phyloP scores from a whole-genome alignment of 2,113 vertebrate species.

The Dicaeum eximium region DNA sequence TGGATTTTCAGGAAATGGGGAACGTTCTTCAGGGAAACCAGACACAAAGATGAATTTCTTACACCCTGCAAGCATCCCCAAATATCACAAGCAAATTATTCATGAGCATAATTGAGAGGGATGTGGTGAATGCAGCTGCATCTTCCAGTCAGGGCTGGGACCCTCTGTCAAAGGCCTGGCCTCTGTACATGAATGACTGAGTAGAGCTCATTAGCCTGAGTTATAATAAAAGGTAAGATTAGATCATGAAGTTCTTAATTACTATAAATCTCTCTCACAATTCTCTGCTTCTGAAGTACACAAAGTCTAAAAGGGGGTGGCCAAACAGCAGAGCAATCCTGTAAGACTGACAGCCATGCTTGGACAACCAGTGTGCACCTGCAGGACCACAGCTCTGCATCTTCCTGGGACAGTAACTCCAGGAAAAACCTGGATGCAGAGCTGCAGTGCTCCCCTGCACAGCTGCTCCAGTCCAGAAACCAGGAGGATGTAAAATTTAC shows the following conservation, averaged over 20 bases:
- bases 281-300: not conserved
- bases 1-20: not conserved
- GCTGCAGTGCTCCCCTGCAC: not conserved
- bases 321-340: not conserved
- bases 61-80: not conserved
- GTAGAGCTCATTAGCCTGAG: not conserved
- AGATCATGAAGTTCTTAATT: not conserved
- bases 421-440: not conserved
- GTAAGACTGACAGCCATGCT: not conserved
- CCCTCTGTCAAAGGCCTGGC: not conserved
- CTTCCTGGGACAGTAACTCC: not conserved
- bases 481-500: not conserved
- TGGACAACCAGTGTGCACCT: not conserved
- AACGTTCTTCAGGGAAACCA: not conserved
- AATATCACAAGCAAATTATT: conserved; percentile 3
- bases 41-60: not conserved
- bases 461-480: not conserved
- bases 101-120: not conserved
- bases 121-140: not conserved
- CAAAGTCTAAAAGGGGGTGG: not conserved
- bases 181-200: not conserved
- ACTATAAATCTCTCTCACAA: not conserved
- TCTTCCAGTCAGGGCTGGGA: not conserved
- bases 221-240: not conserved
- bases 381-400: not conserved